These are phyloP conservation scores for Aplidium turbinatum DNA, from an alignment of 23 tunicate genomes.

Conservation along the genomic window DNA sequence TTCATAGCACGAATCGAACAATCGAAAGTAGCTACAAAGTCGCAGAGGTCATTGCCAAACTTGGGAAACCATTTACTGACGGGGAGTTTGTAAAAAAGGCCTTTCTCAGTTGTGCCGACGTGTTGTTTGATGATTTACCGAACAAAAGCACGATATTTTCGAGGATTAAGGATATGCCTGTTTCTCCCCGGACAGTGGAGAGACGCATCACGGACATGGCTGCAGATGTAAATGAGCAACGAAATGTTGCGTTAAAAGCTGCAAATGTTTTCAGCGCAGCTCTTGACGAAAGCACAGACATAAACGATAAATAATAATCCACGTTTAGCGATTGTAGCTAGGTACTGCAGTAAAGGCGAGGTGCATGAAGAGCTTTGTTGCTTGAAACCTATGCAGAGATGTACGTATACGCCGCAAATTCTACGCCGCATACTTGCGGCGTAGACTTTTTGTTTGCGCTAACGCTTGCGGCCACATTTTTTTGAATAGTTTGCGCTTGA, in stretches of 20 bases:
- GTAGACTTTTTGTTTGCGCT: too few relatives aligned
- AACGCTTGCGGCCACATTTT: too few relatives aligned
- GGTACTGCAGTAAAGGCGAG: conserved; percentile 32
- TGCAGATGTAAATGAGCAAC: conserved; percentile 29
- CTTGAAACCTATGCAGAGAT: conserved; percentile 40
- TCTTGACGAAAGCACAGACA: conserved; percentile 40
- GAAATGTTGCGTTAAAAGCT: conserved; percentile 28
- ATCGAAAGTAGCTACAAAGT: conserved; percentile 49
- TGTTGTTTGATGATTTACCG: conserved; percentile 42
- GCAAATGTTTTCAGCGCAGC: conserved; percentile 22
- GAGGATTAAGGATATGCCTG: conserved; percentile 54
- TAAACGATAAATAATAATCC: conserved; percentile 34
- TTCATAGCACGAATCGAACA: conserved; percentile 53
- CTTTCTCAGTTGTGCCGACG: conserved; percentile 49
- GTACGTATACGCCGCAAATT: too few relatives aligned
- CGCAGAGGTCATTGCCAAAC: conserved; percentile 42
- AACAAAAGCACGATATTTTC: conserved; percentile 39
- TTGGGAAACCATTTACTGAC: conserved; percentile 46
- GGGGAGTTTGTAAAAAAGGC: conserved; percentile 41
- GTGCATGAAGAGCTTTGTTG: conserved; percentile 44
- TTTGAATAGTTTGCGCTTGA: too few relatives aligned
- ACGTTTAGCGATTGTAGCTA: conserved; percentile 40
- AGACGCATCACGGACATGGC: conserved; percentile 45
- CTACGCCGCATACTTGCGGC: too few relatives aligned
- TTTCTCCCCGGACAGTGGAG: conserved; percentile 42